Evolutionary conservation across 2,888 invertebrate genomes (phyloP), one percentile per base, ranked within the genome.

Genomic region (Acrocyrtus sp.): DNA sequence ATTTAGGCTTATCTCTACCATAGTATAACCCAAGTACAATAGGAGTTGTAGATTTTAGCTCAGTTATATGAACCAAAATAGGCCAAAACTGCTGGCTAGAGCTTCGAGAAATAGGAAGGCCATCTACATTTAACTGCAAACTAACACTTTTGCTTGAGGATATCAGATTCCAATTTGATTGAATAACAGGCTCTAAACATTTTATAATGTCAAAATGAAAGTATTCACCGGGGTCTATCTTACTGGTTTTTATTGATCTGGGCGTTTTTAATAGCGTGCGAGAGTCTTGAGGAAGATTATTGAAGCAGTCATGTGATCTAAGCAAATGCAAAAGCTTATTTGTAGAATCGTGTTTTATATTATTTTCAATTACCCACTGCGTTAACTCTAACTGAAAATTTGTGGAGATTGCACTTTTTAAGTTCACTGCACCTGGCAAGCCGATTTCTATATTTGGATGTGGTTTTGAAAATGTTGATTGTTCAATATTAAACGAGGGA

Each of bases 71-170:
- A 3, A n/a, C 47, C 19, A 73, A 22, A 12, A 73, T 67, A 1
- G 73, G 73, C 73, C 73, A 73, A 43, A 73, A 62, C 24, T 62
- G 62, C 19, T 57, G 56, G 4, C 29, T 19, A 12, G 27, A 54
- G 15, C 72, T 72, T 3, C 56, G 60, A 21, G 66, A 47, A 6
- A 69, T 45, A 22, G 73, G 73, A 2, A 73, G 24, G 3, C 62
- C 73, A 24, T 73, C 73, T 4, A 73, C 17, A n/a, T 62, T 67
- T 8, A 73, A 12, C 43, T 72, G 72, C 1, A 63, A 22, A 10
- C 2, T 41, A 24, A 62, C 27, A 34, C 5, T 34, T 19, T n/a
- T n/a, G n/a, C n/a, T n/a, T n/a, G n/a, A n/a, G n/a, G n/a, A n/a
- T n/a, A n/a, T n/a, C n/a, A n/a, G n/a, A n/a, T n/a, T 39, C 39